Evolutionary conservation across 92 coral and sea anemone genomes (phyloP), one percentile per base, ranked within the genome.

Genomic region (Chrysogorgia sp.): DNA sequence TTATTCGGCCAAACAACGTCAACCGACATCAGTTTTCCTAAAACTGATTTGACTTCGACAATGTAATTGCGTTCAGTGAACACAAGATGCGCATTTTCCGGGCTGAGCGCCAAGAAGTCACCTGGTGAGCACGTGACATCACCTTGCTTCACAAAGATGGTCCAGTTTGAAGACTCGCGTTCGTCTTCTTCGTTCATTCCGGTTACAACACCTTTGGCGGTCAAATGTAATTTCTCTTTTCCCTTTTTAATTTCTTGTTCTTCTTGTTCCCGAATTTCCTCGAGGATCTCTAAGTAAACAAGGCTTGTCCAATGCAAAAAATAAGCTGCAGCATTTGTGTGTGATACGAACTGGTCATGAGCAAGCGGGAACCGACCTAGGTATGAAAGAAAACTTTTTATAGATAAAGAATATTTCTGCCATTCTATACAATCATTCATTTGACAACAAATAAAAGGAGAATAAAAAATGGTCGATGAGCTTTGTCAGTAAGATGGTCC

Each of bases 241-340:
- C n/a, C n/a, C n/a, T n/a, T 2, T n/a, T 32, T 40, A 13, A 47
- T 32, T 55, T 67, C 55, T 24, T 21, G 56, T 45, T 45, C 56
- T 67, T 85, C 92, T 35, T 85, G 58, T 32, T 71, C 66, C 58
- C 87, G 76, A 12, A 90, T 64, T 71, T 90, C 93, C 43, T 26
- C 90, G 40, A 90, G 81, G 25, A 88, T 80, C 75, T 90, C 93
- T 28, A 86, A 47, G 17, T 81, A 37, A 23, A 78, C 58, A 10
- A 90, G 84, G 7, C 86, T 78, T n/a, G 49, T 62, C 90, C 90
- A 90, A 85, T 90, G 93, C 74, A 90, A 83, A 28, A 83, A 84
- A 85, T 87, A 90, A 2, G 91, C 87, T 60, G 83, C 37, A 43
- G 83, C 77, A 56, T 85, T 80, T 50, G 86, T 84, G 47, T 87